These are phyloP conservation scores for Morpho helenor DNA, from an alignment of 2,888 invertebrate species.

Conservation along the genomic window DNA sequence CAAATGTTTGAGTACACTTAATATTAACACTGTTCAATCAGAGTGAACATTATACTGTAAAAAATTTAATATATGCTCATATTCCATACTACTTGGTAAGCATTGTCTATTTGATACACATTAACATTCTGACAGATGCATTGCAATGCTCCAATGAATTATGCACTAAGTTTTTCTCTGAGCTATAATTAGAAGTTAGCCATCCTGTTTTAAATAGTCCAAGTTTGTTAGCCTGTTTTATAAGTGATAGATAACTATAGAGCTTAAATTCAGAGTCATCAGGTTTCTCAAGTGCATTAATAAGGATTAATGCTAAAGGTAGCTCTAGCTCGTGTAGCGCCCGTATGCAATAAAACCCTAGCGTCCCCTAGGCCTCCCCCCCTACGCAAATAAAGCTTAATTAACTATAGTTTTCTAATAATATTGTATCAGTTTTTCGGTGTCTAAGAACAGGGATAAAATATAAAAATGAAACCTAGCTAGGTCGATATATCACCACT, in stretches of 20 bases:
- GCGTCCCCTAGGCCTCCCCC: too few species aligned
- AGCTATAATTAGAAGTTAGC: conserved; percentile 24
- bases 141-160: conserved; percentile 52
- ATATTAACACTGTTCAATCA: conserved; percentile 77
- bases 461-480: too few species aligned
- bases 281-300: conserved; percentile 38
- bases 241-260: conserved; percentile 47
- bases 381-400: too few species aligned
- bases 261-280: conserved; percentile 38
- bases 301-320: conserved; percentile 37
- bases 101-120: conserved; percentile 54
- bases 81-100: conserved; percentile 53
- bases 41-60: conserved; percentile 73
- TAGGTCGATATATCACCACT: too few species aligned
- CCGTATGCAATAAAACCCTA: too few species aligned
- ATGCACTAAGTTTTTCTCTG: conserved; percentile 35
- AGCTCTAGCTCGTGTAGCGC: conserved; percentile 28
- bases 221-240: conserved; percentile 62
- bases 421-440: too few species aligned
- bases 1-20: conserved; percentile 71
- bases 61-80: conserved; percentile 63
- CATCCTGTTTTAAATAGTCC: conserved; percentile 46
- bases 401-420: too few species aligned
- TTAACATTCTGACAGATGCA: conserved; percentile 54
- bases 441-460: too few species aligned